Base-by-base conservation (phyloP, 2,888 invertebrate species). In the Thera obeliscata region DNA sequence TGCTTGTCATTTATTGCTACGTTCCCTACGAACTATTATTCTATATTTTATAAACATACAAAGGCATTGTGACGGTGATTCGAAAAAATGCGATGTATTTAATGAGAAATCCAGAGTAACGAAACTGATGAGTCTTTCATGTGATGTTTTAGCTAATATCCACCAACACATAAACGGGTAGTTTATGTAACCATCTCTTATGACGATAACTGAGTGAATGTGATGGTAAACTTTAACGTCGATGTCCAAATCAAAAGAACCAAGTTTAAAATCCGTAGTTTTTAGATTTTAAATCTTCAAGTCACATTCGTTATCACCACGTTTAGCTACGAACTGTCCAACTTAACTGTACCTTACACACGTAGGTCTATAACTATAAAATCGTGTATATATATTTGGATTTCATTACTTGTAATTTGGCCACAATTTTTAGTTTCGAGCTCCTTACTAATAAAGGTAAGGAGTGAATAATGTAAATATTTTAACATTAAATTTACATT, bases 391-490 rank as follows among this genome's bases (percentile, higher is more conserved):
- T 90, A 92, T 93, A 92, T 92, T 91, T 91, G 88, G 88, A 91
- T 91, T 90, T 88, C 84, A 87, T 91, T 91, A 91, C 86, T 81
- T 88, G 88, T 94, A 94, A 91, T 94, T 94, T 94, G 94, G 94
- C 94, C 94, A 93, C 94, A 88, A 89, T 90, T 91, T 69, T 89
- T 91, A 91, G 89, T 90, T 90, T 86, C 82, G 72, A 78, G 49
- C 86, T 84, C 88, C 89, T 89, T 87, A 89, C 85, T 84, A 87
- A 89, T 88, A 89, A 85, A 80, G 77, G 86, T 87, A 88, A 89
- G 91, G 87, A 84, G 83, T 71, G 74, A 80, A 82, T 87, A 87
- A 86, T 91, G 91, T 93, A 93, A 92, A 92, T 92, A 92, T 85
- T 88, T 79, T 89, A 86, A 88, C 84, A 87, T 88, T 91, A 87